phyloP scores from a whole-genome alignment of 2,797 vertebrate species.

The Sylvilagus floridanus region DNA sequence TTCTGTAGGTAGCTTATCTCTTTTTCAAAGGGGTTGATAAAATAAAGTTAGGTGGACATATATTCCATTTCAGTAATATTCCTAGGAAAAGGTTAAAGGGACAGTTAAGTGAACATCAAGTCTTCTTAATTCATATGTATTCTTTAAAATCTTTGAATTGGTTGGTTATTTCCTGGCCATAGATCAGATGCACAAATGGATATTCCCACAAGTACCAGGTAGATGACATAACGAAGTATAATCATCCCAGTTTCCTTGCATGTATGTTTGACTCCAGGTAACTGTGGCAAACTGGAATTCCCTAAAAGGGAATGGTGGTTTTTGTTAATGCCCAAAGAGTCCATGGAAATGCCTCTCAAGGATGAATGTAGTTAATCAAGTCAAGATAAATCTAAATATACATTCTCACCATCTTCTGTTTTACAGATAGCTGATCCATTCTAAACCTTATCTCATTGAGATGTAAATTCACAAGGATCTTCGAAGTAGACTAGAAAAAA shows the following conservation, averaged over 20 bases:
- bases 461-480: conserved; percentile 27
- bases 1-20: not conserved
- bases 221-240: conserved; percentile 11
- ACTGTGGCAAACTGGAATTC: not conserved
- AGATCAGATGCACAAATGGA: not conserved
- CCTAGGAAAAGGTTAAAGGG: not conserved
- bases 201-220: not conserved
- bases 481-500: conserved; percentile 13
- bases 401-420: conserved; percentile 27
- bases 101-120: not conserved
- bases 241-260: not conserved
- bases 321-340: not conserved
- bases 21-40: conserved; percentile 21
- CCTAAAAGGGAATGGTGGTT: not conserved
- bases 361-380: not conserved
- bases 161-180: conserved; percentile 20
- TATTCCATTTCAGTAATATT: conserved; percentile 18
- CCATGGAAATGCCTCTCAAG: not conserved
- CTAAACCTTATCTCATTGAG: not conserved
- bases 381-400: not conserved
- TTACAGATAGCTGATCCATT: conserved; percentile 21
- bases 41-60: not conserved
- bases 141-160: conserved; percentile 41
- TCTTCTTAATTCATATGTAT: not conserved
- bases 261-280: not conserved